phyloP scores from a whole-genome alignment of 2,113 vertebrate species.

The Vanacampus margaritifer region DNA sequence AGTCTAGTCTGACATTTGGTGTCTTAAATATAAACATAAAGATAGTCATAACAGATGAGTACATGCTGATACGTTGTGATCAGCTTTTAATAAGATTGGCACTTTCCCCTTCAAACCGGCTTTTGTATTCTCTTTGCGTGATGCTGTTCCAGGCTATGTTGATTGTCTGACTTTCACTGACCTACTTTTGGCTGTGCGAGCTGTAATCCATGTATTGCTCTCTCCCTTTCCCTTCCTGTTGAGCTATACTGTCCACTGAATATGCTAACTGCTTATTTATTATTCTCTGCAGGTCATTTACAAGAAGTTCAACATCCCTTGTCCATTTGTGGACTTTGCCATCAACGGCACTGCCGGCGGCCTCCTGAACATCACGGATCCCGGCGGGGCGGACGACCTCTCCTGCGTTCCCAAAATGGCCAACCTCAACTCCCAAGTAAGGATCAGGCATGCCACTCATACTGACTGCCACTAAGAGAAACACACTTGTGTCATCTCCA shows the following conservation, averaged over 20 bases:
- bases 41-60: constrained; percentile 1
- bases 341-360: constrained; percentile 65
- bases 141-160: constrained; percentile 43
- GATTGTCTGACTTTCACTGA: constrained; percentile 60
- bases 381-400: constrained; percentile 47
- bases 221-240: not conserved
- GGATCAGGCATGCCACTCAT: constrained; percentile 26
- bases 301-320: constrained; percentile 92
- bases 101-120: constrained; percentile 24
- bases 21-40: not conserved
- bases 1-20: constrained; percentile 53
- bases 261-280: constrained; percentile 18
- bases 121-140: constrained; percentile 44
- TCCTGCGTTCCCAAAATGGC: constrained; percentile 82
- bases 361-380: constrained; percentile 49
- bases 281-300: constrained; percentile 86
- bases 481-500: constrained; percentile 33
- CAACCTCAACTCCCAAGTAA: constrained; percentile 90
- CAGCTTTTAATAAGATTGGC: constrained; percentile 5
- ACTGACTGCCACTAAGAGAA: constrained; percentile 34
- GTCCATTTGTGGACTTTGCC: constrained; percentile 72
- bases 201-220: constrained; percentile 54
- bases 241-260: constrained; percentile 3
- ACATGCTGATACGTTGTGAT: constrained; percentile 21
- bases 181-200: constrained; percentile 58